Evolutionary conservation across 2,797 vertebrate species (phyloP).

Genomic region (Malacoctenus gilli): DNA sequence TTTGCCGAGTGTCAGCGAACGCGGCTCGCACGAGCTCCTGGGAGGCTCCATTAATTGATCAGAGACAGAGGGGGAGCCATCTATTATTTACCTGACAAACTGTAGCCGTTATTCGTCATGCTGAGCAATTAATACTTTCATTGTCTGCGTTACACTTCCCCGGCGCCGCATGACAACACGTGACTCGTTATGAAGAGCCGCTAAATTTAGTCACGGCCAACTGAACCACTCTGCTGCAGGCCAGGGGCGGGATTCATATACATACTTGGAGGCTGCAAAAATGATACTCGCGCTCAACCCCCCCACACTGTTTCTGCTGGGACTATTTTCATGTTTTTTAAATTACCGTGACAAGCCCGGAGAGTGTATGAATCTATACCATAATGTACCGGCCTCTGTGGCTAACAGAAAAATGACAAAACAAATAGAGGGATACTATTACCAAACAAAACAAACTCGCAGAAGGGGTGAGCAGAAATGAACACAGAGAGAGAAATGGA

Average conservation of each 20-base stretch:
- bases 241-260: not conserved
- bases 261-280: slow-evolving; percentile 7
- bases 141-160: slow-evolving; percentile 5
- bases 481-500: slow-evolving; percentile 51
- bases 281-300: slow-evolving; percentile 1
- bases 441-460: slow-evolving; percentile 28
- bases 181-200: slow-evolving; percentile 21
- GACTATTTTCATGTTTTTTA: slow-evolving; percentile 6
- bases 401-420: slow-evolving; percentile 20
- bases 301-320: slow-evolving; percentile 1
- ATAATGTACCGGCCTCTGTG: slow-evolving; percentile 15
- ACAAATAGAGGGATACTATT: slow-evolving; percentile 34
- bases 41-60: slow-evolving; percentile 42
- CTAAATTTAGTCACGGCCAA: slow-evolving; percentile 30
- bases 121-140: slow-evolving; percentile 47
- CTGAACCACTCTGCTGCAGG: slow-evolving; percentile 21
- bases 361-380: slow-evolving; percentile 4
- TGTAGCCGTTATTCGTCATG: slow-evolving; percentile 43
- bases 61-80: slow-evolving; percentile 22
- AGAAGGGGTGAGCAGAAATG: slow-evolving; percentile 21
- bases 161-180: slow-evolving; percentile 22
- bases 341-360: slow-evolving; percentile 13
- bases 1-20: not conserved
- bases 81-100: slow-evolving; percentile 53
- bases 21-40: slow-evolving; percentile 15